Evolutionary conservation across 2,797 vertebrate species (phyloP).

Genomic region (Babyrousa celebensis): DNA sequence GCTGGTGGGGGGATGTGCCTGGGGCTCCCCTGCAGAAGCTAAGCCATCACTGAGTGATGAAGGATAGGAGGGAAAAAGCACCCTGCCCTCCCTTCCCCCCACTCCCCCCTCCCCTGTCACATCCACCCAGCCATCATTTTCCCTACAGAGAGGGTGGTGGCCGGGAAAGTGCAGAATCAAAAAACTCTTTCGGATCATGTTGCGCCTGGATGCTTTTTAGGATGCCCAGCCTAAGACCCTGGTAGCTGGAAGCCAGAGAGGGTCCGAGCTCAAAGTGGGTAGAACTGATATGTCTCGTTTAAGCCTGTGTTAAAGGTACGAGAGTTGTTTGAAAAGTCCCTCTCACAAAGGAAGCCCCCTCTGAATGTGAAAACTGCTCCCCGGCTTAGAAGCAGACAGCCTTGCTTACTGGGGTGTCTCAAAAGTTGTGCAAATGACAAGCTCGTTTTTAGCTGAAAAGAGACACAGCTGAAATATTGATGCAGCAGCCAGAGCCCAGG

Average conservation of each 20-base stretch:
- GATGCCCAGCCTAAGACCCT: not conserved
- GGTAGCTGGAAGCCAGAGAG: not conserved
- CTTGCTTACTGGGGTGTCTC: not conserved
- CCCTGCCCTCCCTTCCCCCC: not conserved
- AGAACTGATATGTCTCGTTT: not conserved
- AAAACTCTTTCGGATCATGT: not conserved
- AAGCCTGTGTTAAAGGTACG: not conserved
- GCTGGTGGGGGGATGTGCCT: not conserved
- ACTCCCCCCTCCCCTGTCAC: fast-evolving
- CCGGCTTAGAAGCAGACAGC: not conserved
- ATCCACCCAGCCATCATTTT: not conserved
- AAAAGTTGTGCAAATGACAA: constrained; percentile 37
- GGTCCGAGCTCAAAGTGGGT: not conserved
- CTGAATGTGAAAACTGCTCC: not conserved
- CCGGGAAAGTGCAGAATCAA: not conserved
- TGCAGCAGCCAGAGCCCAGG: not conserved
- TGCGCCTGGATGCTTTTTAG: not conserved
- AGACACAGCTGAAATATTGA: constrained; percentile 64
- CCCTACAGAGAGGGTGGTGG: too few species aligned
- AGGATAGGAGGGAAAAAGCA: too few species aligned
- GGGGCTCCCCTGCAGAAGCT: not conserved
- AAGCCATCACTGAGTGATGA: not conserved
- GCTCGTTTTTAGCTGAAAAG: constrained; percentile 48
- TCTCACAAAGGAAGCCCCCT: not conserved
- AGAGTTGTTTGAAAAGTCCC: not conserved